These are phyloP conservation scores for Verasper variegatus DNA, from an alignment of 2,113 vertebrate genomes.

Conservation along the genomic window DNA sequence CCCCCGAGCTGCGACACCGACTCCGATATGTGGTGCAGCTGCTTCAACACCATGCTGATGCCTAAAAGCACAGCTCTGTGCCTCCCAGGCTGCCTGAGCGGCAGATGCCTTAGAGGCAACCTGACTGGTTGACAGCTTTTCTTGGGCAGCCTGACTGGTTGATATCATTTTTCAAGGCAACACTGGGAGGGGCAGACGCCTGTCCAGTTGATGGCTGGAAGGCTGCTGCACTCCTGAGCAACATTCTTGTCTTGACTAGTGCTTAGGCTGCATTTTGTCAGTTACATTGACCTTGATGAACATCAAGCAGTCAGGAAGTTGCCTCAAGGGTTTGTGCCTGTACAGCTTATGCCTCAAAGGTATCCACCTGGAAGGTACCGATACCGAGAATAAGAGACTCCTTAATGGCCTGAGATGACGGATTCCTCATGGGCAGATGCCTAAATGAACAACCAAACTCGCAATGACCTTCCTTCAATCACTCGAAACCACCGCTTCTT, in stretches of 20 bases:
- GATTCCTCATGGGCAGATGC: conserved; percentile 11
- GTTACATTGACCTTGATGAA: conserved; percentile 51
- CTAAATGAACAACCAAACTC: conserved; percentile 41
- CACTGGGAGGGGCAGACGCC: conserved; percentile 14
- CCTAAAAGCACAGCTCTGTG: conserved; percentile 64
- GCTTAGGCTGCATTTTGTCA: conserved; percentile 50
- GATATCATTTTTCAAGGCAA: conserved; percentile 44
- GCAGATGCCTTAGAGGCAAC: conserved; percentile 46
- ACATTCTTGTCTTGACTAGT: conserved; percentile 50
- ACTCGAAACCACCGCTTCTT: conserved; percentile 55
- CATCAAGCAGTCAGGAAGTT: conserved; percentile 58
- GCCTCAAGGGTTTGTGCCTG: conserved; percentile 68
- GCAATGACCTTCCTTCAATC: conserved; percentile 30
- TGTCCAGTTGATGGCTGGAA: conserved; percentile 40
- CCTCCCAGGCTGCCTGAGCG: conserved; percentile 46
- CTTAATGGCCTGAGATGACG: conserved; percentile 30
- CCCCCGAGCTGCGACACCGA: conserved; percentile 88
- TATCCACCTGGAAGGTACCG: conserved; percentile 61
- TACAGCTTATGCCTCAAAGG: conserved; percentile 66
- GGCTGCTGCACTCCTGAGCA: conserved; percentile 43
- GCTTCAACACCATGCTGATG: conserved; percentile 88
- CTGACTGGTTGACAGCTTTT: conserved; percentile 36
- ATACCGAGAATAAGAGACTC: conserved; percentile 58
- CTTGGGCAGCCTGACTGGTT: conserved; percentile 47
- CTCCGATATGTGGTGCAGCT: conserved; percentile 91